Percentiles rank a stretch among this genome's conserved stretches.
Evolutionary conservation across 2,113 vertebrate genomes (phyloP).

Genomic region (Ptyas mucosa): DNA sequence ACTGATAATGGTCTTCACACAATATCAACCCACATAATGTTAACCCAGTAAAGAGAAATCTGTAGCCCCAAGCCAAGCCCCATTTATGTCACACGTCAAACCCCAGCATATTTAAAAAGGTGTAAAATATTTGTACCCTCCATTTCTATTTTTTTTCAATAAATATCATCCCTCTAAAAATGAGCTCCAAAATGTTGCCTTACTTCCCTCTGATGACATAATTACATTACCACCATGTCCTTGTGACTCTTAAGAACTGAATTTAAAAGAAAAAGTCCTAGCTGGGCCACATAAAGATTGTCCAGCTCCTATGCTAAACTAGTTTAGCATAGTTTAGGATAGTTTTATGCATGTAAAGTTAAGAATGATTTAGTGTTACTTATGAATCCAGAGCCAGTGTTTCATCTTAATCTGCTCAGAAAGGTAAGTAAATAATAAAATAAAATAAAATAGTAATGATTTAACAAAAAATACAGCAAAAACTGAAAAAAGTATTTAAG

Average conservation of each 20-base stretch:
- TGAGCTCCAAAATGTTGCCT: neutral
- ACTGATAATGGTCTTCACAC: neutral
- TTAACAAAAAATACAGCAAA: neutral
- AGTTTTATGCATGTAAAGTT: neutral
- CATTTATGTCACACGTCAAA: neutral
- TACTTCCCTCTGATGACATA: neutral
- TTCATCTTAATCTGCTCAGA: neutral
- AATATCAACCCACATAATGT: neutral
- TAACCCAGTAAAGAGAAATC: neutral
- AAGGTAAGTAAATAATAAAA: neutral
- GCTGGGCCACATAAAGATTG: neutral
- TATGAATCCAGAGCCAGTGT: neutral
- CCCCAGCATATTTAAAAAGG: neutral
- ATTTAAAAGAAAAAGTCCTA: neutral
- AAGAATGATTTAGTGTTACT: neutral
- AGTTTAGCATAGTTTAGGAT: too few species aligned
- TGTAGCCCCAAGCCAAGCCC: neutral
- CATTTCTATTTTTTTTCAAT: neutral
- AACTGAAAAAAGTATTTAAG: neutral
- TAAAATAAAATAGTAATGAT: neutral
- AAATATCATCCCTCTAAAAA: neutral
- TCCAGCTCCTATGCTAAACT: neutral
- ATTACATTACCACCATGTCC: neutral
- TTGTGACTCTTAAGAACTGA: neutral
- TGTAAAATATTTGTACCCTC: neutral